Conservation (phyloP, 2,797 vertebrate genomes). For the Chelmon rostratus region DNA sequence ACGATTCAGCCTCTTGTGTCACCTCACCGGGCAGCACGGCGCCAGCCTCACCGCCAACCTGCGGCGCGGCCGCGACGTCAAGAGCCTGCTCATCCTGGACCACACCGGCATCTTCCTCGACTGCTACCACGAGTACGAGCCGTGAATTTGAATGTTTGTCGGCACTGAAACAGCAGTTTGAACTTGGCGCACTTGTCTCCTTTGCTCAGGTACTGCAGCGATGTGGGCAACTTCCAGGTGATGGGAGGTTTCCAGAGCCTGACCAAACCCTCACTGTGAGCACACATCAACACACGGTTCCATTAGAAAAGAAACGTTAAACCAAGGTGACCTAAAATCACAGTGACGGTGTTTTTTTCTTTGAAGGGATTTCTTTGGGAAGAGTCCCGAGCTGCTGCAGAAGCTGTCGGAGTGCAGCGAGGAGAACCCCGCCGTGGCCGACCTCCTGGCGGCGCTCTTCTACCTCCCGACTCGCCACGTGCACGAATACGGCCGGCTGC, state of each 20-base stretch:
- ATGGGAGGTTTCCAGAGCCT: conserved; percentile 94
- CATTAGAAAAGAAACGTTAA: too few species aligned
- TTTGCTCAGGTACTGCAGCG: conserved; percentile 87
- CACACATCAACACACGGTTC: conserved; percentile 14
- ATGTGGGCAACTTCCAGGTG: conserved; percentile 92
- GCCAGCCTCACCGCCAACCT: conserved; percentile 92
- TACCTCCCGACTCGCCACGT: conserved; percentile 91
- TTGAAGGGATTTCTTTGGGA: conserved; percentile 92
- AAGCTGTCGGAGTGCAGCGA: conserved; percentile 89
- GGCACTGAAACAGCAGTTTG: neutral
- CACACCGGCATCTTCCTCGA: conserved; percentile 92
- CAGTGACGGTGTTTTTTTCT: neutral
- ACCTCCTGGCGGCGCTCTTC: conserved; percentile 91
- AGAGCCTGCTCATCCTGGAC: conserved; percentile 91
- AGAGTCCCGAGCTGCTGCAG: conserved; percentile 91
- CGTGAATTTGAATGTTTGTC: neutral
- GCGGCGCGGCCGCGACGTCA: conserved; percentile 87
- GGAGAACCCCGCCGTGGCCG: conserved; percentile 86
- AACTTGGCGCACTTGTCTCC: neutral
- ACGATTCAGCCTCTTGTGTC: conserved; percentile 91
- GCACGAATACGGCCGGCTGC: conserved; percentile 90
- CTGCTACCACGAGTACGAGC: conserved; percentile 89
- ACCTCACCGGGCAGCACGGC: conserved; percentile 94
- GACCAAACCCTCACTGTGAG: conserved; percentile 95
- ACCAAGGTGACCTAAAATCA: neutral